These are phyloP conservation scores for Drosophila mimetica DNA, from an alignment of 2,888 invertebrate species.

Conservation along the genomic window DNA sequence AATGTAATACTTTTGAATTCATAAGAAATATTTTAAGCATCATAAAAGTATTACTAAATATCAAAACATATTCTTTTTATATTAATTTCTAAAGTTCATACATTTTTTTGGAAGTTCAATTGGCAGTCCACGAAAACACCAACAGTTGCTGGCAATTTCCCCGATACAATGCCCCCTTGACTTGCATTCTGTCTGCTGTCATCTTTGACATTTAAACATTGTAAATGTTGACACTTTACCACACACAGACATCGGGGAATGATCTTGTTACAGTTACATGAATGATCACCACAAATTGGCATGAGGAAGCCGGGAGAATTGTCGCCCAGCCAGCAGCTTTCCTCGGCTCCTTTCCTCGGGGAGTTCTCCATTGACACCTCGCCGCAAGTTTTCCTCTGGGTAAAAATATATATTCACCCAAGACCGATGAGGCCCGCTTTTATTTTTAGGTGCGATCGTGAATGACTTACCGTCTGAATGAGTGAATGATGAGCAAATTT, in stretches of 20 bases:
- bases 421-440: slow-evolving; percentile 77
- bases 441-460: slow-evolving; percentile 70
- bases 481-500: slow-evolving; percentile 81
- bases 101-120: neutral
- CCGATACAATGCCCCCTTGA: neutral
- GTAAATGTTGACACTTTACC: slow-evolving; percentile 84
- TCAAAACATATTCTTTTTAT: too few species aligned
- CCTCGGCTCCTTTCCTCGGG: slow-evolving; percentile 9
- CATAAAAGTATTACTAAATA: too few species aligned
- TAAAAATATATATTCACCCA: slow-evolving; percentile 2
- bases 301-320: slow-evolving; percentile 64
- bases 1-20: too few species aligned
- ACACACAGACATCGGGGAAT: slow-evolving; percentile 67
- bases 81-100: neutral
- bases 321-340: slow-evolving; percentile 50
- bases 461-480: slow-evolving; percentile 78
- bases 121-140: slow-evolving; percentile 16
- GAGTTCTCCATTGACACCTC: slow-evolving; percentile 72
- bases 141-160: slow-evolving; percentile 64
- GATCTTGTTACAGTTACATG: slow-evolving; percentile 79
- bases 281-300: slow-evolving; percentile 80
- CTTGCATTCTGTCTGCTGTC: slow-evolving; percentile 66
- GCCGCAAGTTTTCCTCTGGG: slow-evolving; percentile 19
- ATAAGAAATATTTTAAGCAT: too few species aligned
- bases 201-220: slow-evolving; percentile 83